phyloP scores from a whole-genome alignment of 2,888 invertebrate species.

The Scaeva pyrastri region DNA sequence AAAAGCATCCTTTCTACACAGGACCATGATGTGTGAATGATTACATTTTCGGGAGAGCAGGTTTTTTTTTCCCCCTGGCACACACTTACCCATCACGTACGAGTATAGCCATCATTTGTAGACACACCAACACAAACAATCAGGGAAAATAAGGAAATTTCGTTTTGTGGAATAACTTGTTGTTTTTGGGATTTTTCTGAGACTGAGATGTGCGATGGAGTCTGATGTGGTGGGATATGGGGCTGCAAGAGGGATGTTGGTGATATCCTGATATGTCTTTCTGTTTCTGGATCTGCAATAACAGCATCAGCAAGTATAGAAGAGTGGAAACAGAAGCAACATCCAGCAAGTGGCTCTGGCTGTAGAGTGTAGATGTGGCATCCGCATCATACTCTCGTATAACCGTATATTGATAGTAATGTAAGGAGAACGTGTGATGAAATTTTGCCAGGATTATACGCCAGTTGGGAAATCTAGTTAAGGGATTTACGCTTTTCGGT shows the following conservation, averaged over 20 bases:
- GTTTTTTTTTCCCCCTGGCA: background rate
- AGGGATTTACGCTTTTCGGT: conserved; percentile 75
- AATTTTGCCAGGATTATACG: conserved; percentile 75
- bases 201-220: background rate
- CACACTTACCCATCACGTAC: background rate
- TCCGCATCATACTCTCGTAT: too few species aligned
- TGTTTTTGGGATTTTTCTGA: conserved; percentile 26
- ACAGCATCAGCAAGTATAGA: conserved; percentile 8
- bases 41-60: conserved; percentile 60
- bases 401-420: conserved; percentile 74
- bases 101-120: background rate
- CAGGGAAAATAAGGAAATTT: conserved; percentile 43
- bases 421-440: conserved; percentile 72
- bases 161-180: conserved; percentile 27
- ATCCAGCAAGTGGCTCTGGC: conserved; percentile 12
- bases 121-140: conserved; percentile 21
- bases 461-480: conserved; percentile 76
- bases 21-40: conserved; percentile 73
- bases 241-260: background rate
- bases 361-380: too few species aligned
- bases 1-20: conserved; percentile 55
- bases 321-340: too few species aligned
- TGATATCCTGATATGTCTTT: conserved; percentile 41
- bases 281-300: conserved; percentile 27
- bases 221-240: background rate